phyloP scores from a whole-genome alignment of 2,797 vertebrate species.

The Neosilurus mollespiculum region DNA sequence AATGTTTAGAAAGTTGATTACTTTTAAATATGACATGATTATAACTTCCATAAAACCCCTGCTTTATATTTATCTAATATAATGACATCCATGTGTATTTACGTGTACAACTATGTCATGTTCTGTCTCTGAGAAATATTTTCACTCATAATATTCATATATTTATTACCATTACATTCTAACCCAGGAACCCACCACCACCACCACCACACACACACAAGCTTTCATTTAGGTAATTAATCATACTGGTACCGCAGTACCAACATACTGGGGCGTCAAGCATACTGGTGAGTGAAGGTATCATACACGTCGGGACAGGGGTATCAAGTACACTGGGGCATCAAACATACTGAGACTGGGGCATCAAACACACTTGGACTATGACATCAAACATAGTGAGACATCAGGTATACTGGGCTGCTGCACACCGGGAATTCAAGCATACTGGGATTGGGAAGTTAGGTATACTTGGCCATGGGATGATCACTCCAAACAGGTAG shows the following conservation, averaged over 20 bases:
- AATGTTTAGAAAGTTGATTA: too few relatives aligned
- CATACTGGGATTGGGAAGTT: slow-evolving; percentile 40
- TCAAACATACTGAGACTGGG: background rate
- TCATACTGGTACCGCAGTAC: background rate
- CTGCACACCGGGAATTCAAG: too few relatives aligned
- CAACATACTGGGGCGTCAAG: background rate
- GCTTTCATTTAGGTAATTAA: background rate
- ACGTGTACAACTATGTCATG: background rate
- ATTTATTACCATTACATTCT: background rate
- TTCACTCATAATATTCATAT: background rate
- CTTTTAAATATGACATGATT: background rate
- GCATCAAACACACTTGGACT: background rate
- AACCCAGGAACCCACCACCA: too few relatives aligned
- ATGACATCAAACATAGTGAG: background rate
- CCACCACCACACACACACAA: background rate
- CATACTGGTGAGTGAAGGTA: background rate
- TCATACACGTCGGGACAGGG: background rate
- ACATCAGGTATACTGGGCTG: too few relatives aligned
- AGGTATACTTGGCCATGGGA: slow-evolving; percentile 72
- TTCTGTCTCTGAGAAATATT: background rate
- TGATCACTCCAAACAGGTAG: slow-evolving; percentile 78
- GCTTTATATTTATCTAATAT: background rate
- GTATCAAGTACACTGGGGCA: background rate
- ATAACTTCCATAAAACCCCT: background rate
- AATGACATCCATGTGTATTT: background rate